These are phyloP conservation scores for Homalodisca vitripennis DNA, from an alignment of 1,140 invertebrate species.

Conservation along the genomic window DNA sequence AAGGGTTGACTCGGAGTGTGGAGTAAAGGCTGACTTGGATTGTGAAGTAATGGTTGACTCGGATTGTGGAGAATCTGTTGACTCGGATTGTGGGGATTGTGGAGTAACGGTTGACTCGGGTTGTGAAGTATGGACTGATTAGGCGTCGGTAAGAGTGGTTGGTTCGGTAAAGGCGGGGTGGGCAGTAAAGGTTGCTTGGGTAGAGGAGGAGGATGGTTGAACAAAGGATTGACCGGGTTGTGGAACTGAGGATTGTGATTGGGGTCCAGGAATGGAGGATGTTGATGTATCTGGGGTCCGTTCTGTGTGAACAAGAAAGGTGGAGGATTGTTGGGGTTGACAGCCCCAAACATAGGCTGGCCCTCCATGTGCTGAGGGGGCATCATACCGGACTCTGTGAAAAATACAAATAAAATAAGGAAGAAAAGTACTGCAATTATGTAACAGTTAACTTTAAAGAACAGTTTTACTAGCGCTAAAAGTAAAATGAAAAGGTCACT, in stretches of 20 bases:
- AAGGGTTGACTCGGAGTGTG: neutral
- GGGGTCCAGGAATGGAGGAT: slow-evolving; percentile 1
- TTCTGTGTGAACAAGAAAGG: neutral
- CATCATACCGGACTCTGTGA: slow-evolving; percentile 11
- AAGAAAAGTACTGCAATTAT: too few species aligned
- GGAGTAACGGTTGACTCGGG: slow-evolving; percentile 46
- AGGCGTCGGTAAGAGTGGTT: slow-evolving; percentile 43
- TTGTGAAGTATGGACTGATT: slow-evolving; percentile 45
- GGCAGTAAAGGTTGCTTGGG: neutral
- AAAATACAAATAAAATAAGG: neutral
- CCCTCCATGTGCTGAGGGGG: neutral
- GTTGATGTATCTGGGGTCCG: neutral
- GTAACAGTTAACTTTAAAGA: too few species aligned
- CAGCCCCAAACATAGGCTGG: neutral
- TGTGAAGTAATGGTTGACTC: neutral
- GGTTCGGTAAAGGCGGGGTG: slow-evolving; percentile 12
- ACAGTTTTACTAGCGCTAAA: too few species aligned
- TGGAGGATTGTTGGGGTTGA: slow-evolving; percentile 1
- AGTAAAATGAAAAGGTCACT: too few species aligned
- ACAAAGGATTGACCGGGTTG: slow-evolving; percentile 35
- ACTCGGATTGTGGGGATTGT: neutral
- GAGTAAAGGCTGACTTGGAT: neutral
- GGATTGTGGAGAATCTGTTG: neutral
- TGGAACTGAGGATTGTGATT: neutral
- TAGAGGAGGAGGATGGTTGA: slow-evolving; percentile 34